Conservation (phyloP, 2,888 invertebrate genomes). For the Branchinecta sandiegonensis region DNA sequence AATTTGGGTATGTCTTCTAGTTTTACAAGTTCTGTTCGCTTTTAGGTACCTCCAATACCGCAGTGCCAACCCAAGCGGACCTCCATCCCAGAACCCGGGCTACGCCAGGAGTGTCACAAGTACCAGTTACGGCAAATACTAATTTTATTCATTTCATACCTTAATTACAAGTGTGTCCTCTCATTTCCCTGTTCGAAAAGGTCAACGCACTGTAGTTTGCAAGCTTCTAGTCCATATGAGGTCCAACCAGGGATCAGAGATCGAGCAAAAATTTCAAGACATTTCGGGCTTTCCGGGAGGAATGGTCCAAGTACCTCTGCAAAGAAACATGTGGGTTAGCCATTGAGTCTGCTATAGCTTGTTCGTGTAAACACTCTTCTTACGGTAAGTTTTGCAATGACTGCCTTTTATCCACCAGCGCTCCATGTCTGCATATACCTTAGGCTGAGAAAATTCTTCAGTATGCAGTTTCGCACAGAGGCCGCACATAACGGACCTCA, state of each 20-base stretch:
- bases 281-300: background rate
- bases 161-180: too few species aligned
- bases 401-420: conserved; percentile 21
- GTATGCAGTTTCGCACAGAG: conserved; percentile 22
- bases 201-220: background rate
- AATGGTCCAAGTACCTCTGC: background rate
- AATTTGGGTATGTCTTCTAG: too few species aligned
- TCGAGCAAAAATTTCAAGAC: conserved; percentile 12
- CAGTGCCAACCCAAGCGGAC: too few species aligned
- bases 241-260: conserved; percentile 1
- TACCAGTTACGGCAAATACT: too few species aligned
- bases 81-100: too few species aligned
- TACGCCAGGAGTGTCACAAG: too few species aligned
- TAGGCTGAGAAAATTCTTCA: background rate
- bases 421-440: conserved; percentile 22
- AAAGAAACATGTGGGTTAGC: background rate
- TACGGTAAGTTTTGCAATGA: conserved; percentile 19
- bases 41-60: too few species aligned
- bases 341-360: too few species aligned
- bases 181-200: background rate
- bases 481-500: conserved; percentile 22
- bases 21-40: too few species aligned
- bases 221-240: background rate
- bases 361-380: conserved; percentile 18
- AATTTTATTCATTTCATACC: too few species aligned